Evolutionary conservation across 2,888 invertebrate species (phyloP), one percentile per base, ranked within the genome.

Genomic region (Protodeltote pygarga): DNA sequence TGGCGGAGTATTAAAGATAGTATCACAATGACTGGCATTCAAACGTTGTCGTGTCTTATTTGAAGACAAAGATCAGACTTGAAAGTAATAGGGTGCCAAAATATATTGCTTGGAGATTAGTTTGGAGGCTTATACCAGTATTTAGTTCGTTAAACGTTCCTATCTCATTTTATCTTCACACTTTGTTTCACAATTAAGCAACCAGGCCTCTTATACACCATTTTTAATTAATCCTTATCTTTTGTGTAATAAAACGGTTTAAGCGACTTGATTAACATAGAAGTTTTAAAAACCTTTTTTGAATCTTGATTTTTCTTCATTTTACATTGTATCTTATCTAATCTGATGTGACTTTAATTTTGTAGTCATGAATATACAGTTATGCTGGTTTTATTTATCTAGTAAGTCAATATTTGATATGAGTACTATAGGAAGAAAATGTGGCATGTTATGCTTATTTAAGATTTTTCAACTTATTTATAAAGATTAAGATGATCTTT

Each of bases 291-390:
- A 62, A 45, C 57, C 57, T 32, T 54, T 62, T 28, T 52, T 40
- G 44, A 60, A 59, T 61, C 51, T 58, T 72, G 72, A 69, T 65
- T 48, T 51, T 24, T 31, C 38, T 35, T 33, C 27, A 23, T 63
- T 31, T 44, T 41, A 49, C 32, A 32, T 42, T 41, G 47, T 10
- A 29, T 27, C 52, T 57, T 53, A 65, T 66, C 68, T 78, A 71
- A 75, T 79, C 77, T 69, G 28, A 47, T 64, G 28, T 53, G 44
- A 37, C 49, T 70, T 70, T 62, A 55, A 57, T 74, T 67, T 71
- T 65, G 70, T 73, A 64, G 71, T 78, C 73, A 76, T 75, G 78
- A 78, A 66, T 76, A 73, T 68, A 74, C 65, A 69, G 44, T 42
- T 59, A 53, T 27, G 47, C 32, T 31, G 2, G 13, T 34, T 38